Conservation (phyloP, 1,140 invertebrate species). For the Geopemphigus sp. region DNA sequence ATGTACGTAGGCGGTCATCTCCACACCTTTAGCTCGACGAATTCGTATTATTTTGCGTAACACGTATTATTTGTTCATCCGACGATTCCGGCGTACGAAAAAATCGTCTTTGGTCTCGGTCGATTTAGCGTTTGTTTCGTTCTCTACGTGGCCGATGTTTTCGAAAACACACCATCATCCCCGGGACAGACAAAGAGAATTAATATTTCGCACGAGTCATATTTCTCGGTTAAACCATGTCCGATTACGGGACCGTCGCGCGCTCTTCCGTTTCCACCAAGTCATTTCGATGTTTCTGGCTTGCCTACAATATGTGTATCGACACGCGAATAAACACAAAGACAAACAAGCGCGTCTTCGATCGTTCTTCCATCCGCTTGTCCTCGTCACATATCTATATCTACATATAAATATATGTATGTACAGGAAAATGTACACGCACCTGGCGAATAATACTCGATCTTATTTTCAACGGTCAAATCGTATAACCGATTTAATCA, state of each 20-base stretch:
- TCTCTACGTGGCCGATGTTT: no score
- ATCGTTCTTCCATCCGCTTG: no score
- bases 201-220: conserved; percentile 6
- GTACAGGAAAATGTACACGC: neutral
- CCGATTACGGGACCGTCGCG: neutral
- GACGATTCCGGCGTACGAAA: no score
- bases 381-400: neutral
- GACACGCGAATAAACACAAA: neutral
- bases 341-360: no score
- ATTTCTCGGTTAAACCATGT: neutral
- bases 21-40: neutral
- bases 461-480: no score
- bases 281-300: neutral
- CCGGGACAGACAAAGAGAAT: neutral
- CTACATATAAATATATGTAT: neutral
- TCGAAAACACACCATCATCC: neutral
- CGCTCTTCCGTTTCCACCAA: neutral
- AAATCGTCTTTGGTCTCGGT: neutral
- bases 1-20: neutral
- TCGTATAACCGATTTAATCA: no score
- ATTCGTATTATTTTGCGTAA: neutral
- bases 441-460: neutral
- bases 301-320: neutral
- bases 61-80: no score
- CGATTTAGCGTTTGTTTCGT: neutral